Evolutionary conservation across 2,113 vertebrate species (phyloP).

Genomic region (Pelusios castaneus): DNA sequence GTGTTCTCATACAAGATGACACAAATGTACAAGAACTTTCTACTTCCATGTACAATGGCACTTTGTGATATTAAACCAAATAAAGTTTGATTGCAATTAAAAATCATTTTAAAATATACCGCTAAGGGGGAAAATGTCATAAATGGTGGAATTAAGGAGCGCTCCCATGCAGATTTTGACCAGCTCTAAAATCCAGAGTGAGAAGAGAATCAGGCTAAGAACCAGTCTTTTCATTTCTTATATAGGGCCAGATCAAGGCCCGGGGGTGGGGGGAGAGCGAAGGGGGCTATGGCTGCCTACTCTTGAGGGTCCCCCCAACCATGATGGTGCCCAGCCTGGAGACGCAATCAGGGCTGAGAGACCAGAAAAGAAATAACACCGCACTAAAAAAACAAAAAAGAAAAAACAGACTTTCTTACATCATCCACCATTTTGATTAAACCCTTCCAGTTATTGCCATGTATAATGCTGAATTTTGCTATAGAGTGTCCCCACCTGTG

Average conservation of each 20-base stretch:
- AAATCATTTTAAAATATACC: constrained; percentile 14
- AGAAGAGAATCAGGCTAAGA: background rate
- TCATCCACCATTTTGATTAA: background rate
- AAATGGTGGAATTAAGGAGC: background rate
- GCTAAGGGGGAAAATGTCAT: background rate
- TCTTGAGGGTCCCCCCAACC: no score
- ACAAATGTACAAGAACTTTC: background rate
- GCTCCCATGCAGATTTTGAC: background rate
- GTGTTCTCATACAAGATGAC: background rate
- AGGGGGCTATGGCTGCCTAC: no score
- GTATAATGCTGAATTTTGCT: background rate
- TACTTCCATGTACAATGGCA: background rate
- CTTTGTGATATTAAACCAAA: background rate
- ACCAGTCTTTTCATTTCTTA: background rate
- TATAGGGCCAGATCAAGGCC: background rate
- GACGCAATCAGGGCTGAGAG: background rate
- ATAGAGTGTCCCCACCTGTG: background rate
- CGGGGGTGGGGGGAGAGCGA: no score
- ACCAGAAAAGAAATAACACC: background rate
- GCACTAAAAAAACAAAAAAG: background rate
- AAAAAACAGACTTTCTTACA: background rate
- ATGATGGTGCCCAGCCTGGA: no score
- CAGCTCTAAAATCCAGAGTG: background rate
- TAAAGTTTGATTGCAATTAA: background rate
- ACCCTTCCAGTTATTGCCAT: background rate